These are phyloP conservation scores for Cnemophilus loriae DNA, from an alignment of 2,113 vertebrate genomes.

Conservation along the genomic window DNA sequence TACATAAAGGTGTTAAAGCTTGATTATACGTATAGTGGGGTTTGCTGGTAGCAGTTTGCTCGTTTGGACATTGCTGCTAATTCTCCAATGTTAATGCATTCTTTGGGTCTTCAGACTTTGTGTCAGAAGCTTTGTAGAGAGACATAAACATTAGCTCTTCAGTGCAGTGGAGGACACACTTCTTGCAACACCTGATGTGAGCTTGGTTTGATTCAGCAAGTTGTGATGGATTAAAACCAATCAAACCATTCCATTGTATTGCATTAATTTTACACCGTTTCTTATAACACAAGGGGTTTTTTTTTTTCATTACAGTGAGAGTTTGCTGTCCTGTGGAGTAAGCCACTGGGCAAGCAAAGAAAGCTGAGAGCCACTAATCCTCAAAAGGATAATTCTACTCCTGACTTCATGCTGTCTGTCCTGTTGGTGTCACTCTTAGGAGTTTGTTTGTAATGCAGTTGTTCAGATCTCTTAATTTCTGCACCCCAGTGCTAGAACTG, in stretches of 20 bases:
- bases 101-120: not conserved
- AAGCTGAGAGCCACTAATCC: not conserved
- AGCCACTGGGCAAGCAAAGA: not conserved
- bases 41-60: not conserved
- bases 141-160: not conserved
- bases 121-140: not conserved
- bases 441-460: not conserved
- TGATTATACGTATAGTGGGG: not conserved
- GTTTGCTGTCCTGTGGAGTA: not conserved
- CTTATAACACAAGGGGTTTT: not conserved
- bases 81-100: not conserved
- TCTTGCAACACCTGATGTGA: not conserved
- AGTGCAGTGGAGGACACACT: not conserved
- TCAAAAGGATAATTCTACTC: not conserved
- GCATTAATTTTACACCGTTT: not conserved
- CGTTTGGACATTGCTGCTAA: not conserved
- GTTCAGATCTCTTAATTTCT: not conserved
- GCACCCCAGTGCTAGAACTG: not conserved
- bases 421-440: not conserved
- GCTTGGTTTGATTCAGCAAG: not conserved
- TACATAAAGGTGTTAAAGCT: not conserved
- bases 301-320: not conserved
- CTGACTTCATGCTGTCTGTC: not conserved
- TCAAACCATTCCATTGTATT: not conserved
- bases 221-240: not conserved